Percentiles rank a stretch among this genome's conserved stretches.
Conservation (phyloP, 1,140 invertebrate species). For the Drosophila burlai region DNA sequence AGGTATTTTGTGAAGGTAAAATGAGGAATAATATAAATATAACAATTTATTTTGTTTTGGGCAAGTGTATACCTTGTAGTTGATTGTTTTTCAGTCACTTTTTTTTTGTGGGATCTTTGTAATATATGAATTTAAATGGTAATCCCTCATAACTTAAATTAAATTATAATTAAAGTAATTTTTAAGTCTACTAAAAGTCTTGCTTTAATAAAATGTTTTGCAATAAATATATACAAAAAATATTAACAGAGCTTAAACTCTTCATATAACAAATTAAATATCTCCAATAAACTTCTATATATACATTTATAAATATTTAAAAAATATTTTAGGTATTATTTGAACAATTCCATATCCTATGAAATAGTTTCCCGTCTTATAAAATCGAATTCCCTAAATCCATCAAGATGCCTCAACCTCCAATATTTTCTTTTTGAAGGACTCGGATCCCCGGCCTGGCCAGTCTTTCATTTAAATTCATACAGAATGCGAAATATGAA, state of each 20-base stretch:
- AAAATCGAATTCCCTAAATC: background rate
- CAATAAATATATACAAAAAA: background rate
- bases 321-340: too few relatives aligned
- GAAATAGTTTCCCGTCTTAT: constrained; percentile 6
- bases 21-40: background rate
- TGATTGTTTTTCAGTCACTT: background rate
- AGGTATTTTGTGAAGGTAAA: background rate
- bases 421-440: constrained; percentile 6
- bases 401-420: constrained; percentile 14
- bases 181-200: background rate
- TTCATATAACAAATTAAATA: background rate
- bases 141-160: background rate
- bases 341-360: background rate
- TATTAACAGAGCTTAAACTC: background rate
- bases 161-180: background rate
- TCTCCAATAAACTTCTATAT: background rate
- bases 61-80: background rate
- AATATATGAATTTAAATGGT: background rate
- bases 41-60: background rate
- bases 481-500: constrained; percentile 78
- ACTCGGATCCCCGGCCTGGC: background rate
- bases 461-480: constrained; percentile 67
- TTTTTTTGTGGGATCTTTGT: background rate
- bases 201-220: too few relatives aligned
- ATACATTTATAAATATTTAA: background rate